Percentiles rank a stretch among this genome's conserved stretches.
Conservation (phyloP, 2,888 invertebrate species). For the Yponomeuta malinellus region DNA sequence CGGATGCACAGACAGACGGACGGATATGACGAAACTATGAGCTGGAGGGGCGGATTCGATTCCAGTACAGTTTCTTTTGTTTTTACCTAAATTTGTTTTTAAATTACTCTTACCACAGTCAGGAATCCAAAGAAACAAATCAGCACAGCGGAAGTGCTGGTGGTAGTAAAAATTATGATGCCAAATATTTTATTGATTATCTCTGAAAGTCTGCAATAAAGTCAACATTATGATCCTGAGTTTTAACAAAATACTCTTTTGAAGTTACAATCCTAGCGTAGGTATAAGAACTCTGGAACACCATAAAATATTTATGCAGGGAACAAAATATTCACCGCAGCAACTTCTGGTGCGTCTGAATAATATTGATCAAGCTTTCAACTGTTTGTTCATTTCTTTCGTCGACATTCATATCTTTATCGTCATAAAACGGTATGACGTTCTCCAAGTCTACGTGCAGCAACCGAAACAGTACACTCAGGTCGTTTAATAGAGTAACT, state of each 20-base stretch:
- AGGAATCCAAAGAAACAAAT: conserved; percentile 31
- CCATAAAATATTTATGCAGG: neutral
- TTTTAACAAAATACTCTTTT: no score
- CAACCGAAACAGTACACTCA: conserved; percentile 21
- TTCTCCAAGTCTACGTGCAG: conserved; percentile 26
- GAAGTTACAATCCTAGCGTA: no score
- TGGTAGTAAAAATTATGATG: conserved; percentile 25
- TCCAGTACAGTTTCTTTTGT: no score
- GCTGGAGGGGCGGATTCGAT: no score
- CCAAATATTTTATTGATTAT: conserved; percentile 26
- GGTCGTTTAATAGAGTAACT: neutral
- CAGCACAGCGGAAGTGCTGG: conserved; percentile 27
- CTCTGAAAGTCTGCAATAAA: conserved; percentile 24
- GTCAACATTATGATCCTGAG: no score
- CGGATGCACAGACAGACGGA: no score
- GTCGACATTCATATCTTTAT: neutral
- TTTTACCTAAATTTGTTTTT: no score
- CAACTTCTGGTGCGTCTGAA: conserved; percentile 26
- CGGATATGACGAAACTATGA: no score
- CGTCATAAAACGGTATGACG: conserved; percentile 13
- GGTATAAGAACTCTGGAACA: no score
- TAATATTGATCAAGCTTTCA: conserved; percentile 23
- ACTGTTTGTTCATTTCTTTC: conserved; percentile 15
- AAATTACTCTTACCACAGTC: conserved; percentile 23
- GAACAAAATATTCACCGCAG: conserved; percentile 22